A percentile compares a stretch with the other conserved stretches of the same genome.
phyloP scores from a whole-genome alignment of 1,140 invertebrate species.

The Formica exsecta region DNA sequence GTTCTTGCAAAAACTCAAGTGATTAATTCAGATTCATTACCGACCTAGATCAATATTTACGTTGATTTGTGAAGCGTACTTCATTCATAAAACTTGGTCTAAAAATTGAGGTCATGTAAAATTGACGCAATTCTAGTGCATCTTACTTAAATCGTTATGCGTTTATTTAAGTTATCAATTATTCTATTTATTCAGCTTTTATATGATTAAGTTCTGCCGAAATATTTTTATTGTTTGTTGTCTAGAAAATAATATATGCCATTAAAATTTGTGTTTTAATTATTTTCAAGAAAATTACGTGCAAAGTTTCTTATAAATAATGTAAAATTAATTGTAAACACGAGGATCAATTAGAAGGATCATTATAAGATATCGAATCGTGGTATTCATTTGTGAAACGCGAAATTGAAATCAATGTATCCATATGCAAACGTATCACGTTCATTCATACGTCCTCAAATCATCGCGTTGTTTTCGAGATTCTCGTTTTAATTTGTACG shows the following conservation, averaged over 20 bases:
- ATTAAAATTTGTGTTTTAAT: too few relatives aligned
- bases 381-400: background rate
- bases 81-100: background rate
- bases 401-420: background rate
- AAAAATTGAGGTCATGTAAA: background rate
- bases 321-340: conserved; percentile 6
- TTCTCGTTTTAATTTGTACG: background rate
- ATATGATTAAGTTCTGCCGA: background rate
- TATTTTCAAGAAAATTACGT: background rate
- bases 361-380: background rate
- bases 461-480: background rate
- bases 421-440: background rate
- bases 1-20: background rate
- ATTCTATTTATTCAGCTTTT: background rate
- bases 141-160: background rate
- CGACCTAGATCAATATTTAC: background rate
- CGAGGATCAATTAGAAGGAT: background rate
- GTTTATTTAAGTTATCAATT: conserved; percentile 22
- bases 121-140: background rate
- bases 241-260: too few relatives aligned
- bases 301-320: background rate
- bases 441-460: background rate
- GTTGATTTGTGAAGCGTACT: background rate
- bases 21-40: conserved; percentile 1
- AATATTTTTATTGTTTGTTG: background rate